Evolutionary conservation across 2,797 vertebrate genomes (phyloP), one percentile per base, ranked within the genome.

Genomic region (Selene dorsalis): DNA sequence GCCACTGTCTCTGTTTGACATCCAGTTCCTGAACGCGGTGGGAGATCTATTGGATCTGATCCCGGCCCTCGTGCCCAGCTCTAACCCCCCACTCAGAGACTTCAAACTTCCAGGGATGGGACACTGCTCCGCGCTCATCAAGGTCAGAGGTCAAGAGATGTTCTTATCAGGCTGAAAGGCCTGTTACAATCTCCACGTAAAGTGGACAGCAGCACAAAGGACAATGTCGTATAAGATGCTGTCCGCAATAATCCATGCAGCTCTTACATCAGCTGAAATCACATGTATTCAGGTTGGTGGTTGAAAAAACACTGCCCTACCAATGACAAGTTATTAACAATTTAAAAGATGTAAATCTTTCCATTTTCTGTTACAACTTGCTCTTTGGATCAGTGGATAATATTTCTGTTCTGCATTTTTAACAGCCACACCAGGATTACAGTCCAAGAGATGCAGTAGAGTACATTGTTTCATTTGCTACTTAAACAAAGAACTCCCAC

Each of bases 81-180:
- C 80, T 20, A 52, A 71, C 6, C 14, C 20, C 24, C 62, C 3
- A 0, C 63, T 71, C 32, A 62, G 74, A 22, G 63, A 82, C 70
- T 89, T 84, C 35, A 94, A 89, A 58, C 91, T 84, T 45, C 96
- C 96, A 69, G 95, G 95, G 30, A 97, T 97, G 96, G 97, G 97
- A 6, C 97, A 98, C 89, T 99, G 97, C 88, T 98, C 97, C 39
- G 97, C 97, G 1, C 96, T 99, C 57, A 98, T 99, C 78, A 99
- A 98, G 97, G 97, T 98, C 63, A 92, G 90, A 75, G 50, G 20
- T 30, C 53, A 64, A 61, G 67, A 4, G 26, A 14, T 0, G 6
- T 16, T 0, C n/a, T 9, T 11, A 30, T 50, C 30, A 24, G 16
- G 18, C n/a, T 41, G 20, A 45, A 8, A 14, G 9, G 16, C 20